Percentiles rank a stretch among this genome's conserved stretches.
phyloP scores from a whole-genome alignment of 2,888 invertebrate genomes.

The Arrhopalites spinosus region DNA sequence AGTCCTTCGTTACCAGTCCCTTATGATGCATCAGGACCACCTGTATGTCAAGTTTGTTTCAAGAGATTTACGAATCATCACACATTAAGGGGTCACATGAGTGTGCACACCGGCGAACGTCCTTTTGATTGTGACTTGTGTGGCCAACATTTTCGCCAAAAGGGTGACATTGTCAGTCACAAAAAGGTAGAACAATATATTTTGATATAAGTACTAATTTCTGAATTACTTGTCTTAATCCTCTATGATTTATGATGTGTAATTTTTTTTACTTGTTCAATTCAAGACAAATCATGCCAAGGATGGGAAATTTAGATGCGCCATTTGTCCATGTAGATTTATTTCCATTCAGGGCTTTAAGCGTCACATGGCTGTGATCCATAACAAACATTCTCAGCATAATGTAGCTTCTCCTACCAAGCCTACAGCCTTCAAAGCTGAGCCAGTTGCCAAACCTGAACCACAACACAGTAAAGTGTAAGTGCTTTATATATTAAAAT shows the following conservation, averaged over 20 bases:
- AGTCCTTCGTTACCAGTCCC: background rate
- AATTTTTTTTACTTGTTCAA: slow-evolving; percentile 3
- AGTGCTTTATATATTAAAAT: background rate
- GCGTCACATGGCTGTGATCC: slow-evolving; percentile 19
- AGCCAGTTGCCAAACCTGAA: background rate
- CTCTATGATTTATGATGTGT: background rate
- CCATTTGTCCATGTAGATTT: slow-evolving; percentile 27
- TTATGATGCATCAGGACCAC: background rate
- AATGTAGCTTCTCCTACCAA: background rate
- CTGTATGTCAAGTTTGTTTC: slow-evolving; percentile 23
- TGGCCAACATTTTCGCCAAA: slow-evolving; percentile 26
- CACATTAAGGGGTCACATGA: slow-evolving; percentile 14
- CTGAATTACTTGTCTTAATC: background rate
- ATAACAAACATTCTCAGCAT: background rate
- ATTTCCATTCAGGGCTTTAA: slow-evolving; percentile 24
- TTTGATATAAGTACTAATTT: background rate
- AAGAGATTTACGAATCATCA: slow-evolving; percentile 25
- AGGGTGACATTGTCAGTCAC: slow-evolving; percentile 34
- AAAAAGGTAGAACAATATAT: slow-evolving; percentile 25
- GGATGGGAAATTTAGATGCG: slow-evolving; percentile 27
- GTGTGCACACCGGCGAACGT: slow-evolving; percentile 32
- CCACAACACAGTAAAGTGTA: slow-evolving; percentile 10
- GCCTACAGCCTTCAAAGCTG: background rate
- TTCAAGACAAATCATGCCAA: slow-evolving; percentile 30
- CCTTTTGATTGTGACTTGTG: slow-evolving; percentile 30